Conservation (phyloP, 1,140 invertebrate genomes). For the Papilio polyxenes region DNA sequence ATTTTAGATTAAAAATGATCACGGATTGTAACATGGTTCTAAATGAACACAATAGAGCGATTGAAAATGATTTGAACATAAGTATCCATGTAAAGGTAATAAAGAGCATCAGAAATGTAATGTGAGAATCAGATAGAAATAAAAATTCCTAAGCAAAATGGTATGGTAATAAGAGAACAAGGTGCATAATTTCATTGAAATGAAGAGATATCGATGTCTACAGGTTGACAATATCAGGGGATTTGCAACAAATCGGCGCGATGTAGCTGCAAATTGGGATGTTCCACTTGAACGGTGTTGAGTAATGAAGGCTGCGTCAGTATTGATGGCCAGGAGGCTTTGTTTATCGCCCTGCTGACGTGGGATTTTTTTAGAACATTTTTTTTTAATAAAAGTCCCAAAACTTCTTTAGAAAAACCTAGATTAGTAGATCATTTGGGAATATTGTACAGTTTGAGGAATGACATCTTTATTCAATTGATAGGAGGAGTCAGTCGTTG, state of each 20-base stretch:
- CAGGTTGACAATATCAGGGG: constrained; percentile 14
- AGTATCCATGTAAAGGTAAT: not conserved
- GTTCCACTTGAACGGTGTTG: constrained; percentile 32
- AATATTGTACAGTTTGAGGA: not conserved
- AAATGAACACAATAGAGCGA: no score
- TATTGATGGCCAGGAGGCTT: constrained; percentile 16
- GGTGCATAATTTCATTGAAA: not conserved
- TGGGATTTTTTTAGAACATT: constrained; percentile 8
- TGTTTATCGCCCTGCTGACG: constrained; percentile 19
- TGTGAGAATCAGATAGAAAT: no score
- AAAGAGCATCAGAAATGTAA: not conserved
- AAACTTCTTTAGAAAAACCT: not conserved
- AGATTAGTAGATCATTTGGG: not conserved
- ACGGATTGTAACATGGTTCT: no score
- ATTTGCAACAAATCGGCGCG: constrained; percentile 26
- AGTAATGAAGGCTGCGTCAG: constrained; percentile 26
- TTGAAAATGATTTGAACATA: no score
- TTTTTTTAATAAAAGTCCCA: not conserved
- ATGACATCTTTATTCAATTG: no score
- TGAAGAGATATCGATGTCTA: not conserved
- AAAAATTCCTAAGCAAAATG: not conserved
- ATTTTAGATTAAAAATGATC: no score
- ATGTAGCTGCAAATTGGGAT: constrained; percentile 29
- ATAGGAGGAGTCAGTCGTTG: no score
- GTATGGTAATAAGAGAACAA: not conserved